Evolutionary conservation across 2,113 vertebrate species (phyloP).

Genomic region (Gnathonemus echidnorhynchus): DNA sequence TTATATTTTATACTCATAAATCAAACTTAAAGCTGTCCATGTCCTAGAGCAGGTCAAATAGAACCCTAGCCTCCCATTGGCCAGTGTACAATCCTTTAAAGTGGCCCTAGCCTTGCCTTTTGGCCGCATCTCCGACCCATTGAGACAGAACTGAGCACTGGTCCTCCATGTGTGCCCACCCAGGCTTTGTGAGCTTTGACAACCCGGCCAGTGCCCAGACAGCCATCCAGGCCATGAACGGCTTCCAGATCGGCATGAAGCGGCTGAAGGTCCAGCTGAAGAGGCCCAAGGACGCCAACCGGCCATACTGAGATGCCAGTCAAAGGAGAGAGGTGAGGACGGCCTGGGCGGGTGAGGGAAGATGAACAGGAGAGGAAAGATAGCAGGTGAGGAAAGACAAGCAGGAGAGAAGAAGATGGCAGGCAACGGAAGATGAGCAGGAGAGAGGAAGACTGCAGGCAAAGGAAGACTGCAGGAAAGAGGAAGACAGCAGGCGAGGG

Average conservation of each 20-base stretch:
- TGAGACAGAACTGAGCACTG: neutral
- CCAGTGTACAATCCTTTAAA: neutral
- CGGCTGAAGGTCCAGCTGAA: slow-evolving; percentile 89
- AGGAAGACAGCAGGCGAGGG: neutral
- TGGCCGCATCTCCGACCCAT: neutral
- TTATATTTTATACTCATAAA: neutral
- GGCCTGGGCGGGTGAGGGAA: slow-evolving; percentile 28
- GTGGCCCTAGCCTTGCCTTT: neutral
- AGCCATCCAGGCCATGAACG: slow-evolving; percentile 88
- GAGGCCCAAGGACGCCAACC: slow-evolving; percentile 83
- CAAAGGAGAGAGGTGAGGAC: neutral
- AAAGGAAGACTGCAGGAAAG: neutral
- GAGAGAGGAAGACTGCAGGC: no score
- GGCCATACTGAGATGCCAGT: slow-evolving; percentile 66
- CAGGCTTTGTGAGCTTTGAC: slow-evolving; percentile 89
- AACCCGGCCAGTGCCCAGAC: slow-evolving; percentile 85
- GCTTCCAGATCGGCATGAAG: slow-evolving; percentile 91
- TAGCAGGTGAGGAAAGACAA: neutral
- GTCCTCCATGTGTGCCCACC: slow-evolving; percentile 9
- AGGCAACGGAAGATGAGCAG: neutral
- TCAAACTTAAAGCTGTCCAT: neutral
- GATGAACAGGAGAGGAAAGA: neutral
- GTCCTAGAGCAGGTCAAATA: neutral
- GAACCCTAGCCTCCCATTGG: neutral
- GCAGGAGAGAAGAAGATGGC: neutral